These are phyloP conservation scores for Rhopalosiphum maidis DNA, from an alignment of 1,140 invertebrate species.

Conservation along the genomic window DNA sequence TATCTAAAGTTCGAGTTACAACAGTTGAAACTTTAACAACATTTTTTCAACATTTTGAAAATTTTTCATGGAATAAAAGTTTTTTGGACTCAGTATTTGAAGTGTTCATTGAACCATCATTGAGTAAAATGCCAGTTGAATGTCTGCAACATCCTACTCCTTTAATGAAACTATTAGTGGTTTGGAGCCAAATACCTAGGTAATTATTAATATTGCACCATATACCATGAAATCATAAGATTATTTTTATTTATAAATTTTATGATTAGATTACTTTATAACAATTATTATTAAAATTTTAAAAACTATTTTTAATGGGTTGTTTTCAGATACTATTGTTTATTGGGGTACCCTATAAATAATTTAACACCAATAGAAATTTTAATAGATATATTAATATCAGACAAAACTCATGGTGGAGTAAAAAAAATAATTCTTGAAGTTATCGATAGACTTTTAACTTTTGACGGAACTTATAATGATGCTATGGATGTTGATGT, in stretches of 20 bases:
- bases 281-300: background rate
- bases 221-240: background rate
- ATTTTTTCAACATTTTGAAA: constrained; percentile 83
- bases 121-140: constrained; percentile 79
- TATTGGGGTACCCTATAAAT: constrained; percentile 71
- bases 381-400: constrained; percentile 74
- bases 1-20: constrained; percentile 73
- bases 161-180: constrained; percentile 77
- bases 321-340: constrained; percentile 70
- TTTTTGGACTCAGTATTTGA: constrained; percentile 73
- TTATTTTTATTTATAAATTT: background rate
- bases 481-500: constrained; percentile 43
- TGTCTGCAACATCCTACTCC: constrained; percentile 84
- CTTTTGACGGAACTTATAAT: constrained; percentile 65
- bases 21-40: constrained; percentile 70
- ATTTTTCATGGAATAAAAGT: constrained; percentile 68
- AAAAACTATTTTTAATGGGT: background rate
- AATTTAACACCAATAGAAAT: constrained; percentile 69
- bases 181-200: constrained; percentile 78
- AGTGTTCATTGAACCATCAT: constrained; percentile 80
- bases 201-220: constrained; percentile 59
- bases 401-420: constrained; percentile 70
- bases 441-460: constrained; percentile 81
- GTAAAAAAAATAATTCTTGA: constrained; percentile 78
- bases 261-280: background rate